Evolutionary conservation across 2,797 vertebrate species (phyloP).

Genomic region (Echiichthys vipera): DNA sequence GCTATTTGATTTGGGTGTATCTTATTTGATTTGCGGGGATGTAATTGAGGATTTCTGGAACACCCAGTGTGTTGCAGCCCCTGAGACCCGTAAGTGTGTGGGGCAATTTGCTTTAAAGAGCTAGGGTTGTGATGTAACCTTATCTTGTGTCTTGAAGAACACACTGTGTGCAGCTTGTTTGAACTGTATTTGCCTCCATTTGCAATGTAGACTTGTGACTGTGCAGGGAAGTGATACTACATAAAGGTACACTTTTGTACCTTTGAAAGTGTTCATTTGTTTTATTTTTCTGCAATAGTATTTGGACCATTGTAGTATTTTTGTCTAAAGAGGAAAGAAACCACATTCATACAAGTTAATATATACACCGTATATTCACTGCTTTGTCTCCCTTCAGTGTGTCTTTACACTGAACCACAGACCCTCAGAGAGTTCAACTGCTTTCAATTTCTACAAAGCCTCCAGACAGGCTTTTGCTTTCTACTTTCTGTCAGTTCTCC

Average conservation of each 20-base stretch:
- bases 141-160: background rate
- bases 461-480: conserved; percentile 71
- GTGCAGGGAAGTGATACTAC: background rate
- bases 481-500: conserved; percentile 70
- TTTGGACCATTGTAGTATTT: conserved; percentile 12
- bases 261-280: background rate
- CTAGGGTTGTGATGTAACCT: background rate
- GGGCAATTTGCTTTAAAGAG: background rate
- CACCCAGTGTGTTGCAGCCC: too few relatives aligned
- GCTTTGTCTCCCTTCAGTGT: conserved; percentile 33
- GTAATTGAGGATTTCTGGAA: too few relatives aligned
- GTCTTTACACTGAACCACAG: conserved; percentile 56
- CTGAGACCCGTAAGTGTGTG: background rate
- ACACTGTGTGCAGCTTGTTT: background rate
- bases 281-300: conserved; percentile 12
- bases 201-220: background rate
- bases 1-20: too few relatives aligned
- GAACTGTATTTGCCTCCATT: background rate
- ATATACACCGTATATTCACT: conserved; percentile 35
- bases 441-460: conserved; percentile 75
- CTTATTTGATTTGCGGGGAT: too few relatives aligned
- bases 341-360: conserved; percentile 35
- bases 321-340: conserved; percentile 33
- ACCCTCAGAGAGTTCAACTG: conserved; percentile 65
- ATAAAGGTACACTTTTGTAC: conserved; percentile 7